Evolutionary conservation across 2,888 invertebrate genomes (phyloP), one percentile per base, ranked within the genome.

Genomic region (Pristionchus japonicus): DNA sequence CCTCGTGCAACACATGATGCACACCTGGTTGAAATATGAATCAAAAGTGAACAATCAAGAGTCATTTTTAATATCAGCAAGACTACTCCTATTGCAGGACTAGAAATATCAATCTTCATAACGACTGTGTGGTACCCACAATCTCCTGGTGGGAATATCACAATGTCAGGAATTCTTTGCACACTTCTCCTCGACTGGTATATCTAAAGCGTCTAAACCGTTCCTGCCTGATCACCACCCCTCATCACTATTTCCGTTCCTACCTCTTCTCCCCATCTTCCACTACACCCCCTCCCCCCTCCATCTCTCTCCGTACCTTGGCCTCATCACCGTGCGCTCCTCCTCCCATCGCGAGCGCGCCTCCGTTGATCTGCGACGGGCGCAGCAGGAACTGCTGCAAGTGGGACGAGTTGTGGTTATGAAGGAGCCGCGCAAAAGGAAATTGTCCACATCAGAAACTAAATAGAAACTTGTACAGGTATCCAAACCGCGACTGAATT

Each of bases 341-440:
- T n/a, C n/a, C n/a, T 31, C 31, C 52, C n/a, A 20, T 20, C 27
- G 31, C 82, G 52, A 52, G 52, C 23, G 82, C 52, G 49, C 47
- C 85, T 85, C 85, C 85, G 40, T 64, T 85, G 64, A 64, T n/a
- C 13, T 85, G 64, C 15, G 85, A 61, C 15, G 85, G 61, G n/a
- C 85, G 85, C 15, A 85, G 64, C n/a, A 85, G 49, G 64, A 85
- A 64, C 23, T 85, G 85, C 61, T 64, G 85, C 37, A 83, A 13
- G 3, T 9, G 43, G 43, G 43, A 43, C 11, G 37, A 49, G 1
- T 47, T 49, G 6, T 82, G 82, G 3, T 13, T 82, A 82, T 43
- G 3, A 15, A n/a, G n/a, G n/a, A n/a, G n/a, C n/a, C n/a, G n/a
- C n/a, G n/a, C n/a, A n/a, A n/a, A n/a, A n/a, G n/a, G n/a, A n/a